Base-by-base conservation (phyloP, 2,888 invertebrate genomes). In the Hyposoter didymator region DNA sequence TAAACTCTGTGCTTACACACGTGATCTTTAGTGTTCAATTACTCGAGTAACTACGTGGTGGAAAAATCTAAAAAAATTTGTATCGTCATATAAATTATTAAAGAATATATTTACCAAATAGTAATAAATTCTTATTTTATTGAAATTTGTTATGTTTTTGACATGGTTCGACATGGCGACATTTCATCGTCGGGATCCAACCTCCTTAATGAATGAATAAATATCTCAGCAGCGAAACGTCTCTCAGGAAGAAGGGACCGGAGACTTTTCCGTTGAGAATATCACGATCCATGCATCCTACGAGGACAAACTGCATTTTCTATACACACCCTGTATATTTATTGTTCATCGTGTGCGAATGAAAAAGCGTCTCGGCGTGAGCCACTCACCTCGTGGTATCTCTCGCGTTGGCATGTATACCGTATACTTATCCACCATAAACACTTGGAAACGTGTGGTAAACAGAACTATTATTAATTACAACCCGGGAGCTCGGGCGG, bases 391-490 rank as follows among this genome's bases (percentile, higher is more conserved):
- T 66, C 72, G 43, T 55, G 62, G 10, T 80, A 64, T 73, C 64
- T 73, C 64, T 64, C 73, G 64, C 73, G 59, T 66, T 64, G 69
- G 66, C 69, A 52, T 64, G 78, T 55, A 10, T 69, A 70, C 74
- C 70, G 62, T 85, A 85, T 86, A 84, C 86, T 86, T 86, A 86
- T 84, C 81, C 81, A 81, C 78, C 78, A 82, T 87, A 87, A 84
- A 86, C 84, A 82, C 84, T 84, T 87, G 76, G 62, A 82, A 84
- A 83, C 76, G 72, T 73, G 73, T 79, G 69, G 76, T 78, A 79
- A 86, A 87, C 79, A 85, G 72, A 78, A 78, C 82, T 78, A 84
- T 87, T 85, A 86, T 87, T 86, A 87, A 87, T 86, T 86, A 84
- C 79, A 85, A 78, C 78, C 78, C 78, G 22, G 85, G 78, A 75